Conservation (phyloP, 2,797 vertebrate species). For the Pseudochromis fuscus region DNA sequence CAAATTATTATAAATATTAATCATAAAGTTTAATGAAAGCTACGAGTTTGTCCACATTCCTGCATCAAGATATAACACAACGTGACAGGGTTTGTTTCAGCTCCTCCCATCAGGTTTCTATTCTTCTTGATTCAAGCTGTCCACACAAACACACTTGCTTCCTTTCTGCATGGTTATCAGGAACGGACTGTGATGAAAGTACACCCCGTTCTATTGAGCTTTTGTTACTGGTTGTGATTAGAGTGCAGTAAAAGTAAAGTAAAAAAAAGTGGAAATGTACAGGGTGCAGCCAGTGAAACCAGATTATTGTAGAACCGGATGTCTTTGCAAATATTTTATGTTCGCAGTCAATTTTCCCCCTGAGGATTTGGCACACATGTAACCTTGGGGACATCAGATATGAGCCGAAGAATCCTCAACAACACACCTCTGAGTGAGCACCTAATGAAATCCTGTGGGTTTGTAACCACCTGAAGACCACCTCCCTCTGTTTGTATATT, state of each 20-base stretch:
- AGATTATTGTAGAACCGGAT: neutral
- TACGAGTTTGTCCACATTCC: no score
- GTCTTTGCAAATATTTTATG: conserved; percentile 9
- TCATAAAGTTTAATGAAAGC: no score
- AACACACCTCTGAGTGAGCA: conserved; percentile 32
- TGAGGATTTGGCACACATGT: conserved; percentile 1
- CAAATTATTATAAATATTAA: no score
- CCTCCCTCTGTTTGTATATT: neutral
- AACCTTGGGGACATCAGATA: conserved; percentile 29
- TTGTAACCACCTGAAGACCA: neutral
- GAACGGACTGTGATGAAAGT: no score
- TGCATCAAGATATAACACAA: no score
- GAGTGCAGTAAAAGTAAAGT: neutral
- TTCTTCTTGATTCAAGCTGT: no score
- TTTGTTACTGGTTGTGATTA: conserved; percentile 36
- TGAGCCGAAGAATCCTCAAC: conserved; percentile 40
- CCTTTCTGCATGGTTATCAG: no score
- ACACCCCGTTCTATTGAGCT: neutral
- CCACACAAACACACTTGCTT: no score
- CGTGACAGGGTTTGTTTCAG: no score
- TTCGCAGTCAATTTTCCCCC: conserved; percentile 1
- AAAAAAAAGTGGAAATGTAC: neutral
- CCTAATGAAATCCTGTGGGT: conserved; percentile 59
- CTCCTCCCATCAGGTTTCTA: no score
- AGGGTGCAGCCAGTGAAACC: neutral